These are phyloP conservation scores for Escarpia spicata DNA, from an alignment of 2,888 invertebrate genomes.

Conservation along the genomic window DNA sequence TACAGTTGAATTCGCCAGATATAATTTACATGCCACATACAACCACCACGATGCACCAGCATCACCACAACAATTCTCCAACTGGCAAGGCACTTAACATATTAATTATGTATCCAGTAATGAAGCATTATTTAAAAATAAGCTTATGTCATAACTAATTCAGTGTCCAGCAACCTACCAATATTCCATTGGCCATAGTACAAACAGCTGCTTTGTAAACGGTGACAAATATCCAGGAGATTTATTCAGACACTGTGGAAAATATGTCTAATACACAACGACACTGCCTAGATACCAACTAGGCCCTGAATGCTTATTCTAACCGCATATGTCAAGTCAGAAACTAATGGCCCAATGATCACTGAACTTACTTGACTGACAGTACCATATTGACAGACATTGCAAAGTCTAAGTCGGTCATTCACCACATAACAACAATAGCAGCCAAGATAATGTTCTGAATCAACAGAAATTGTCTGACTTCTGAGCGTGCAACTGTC, in stretches of 20 bases:
- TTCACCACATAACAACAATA: background rate
- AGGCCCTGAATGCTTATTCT: background rate
- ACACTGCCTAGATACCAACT: background rate
- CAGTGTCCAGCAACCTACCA: background rate
- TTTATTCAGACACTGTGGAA: background rate
- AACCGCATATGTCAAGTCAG: background rate
- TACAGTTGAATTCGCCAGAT: too few relatives aligned
- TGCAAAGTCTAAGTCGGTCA: background rate
- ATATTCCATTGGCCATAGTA: background rate
- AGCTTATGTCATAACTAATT: background rate
- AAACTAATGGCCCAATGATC: background rate
- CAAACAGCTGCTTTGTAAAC: background rate
- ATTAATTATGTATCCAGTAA: background rate
- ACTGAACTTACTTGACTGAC: background rate
- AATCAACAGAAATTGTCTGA: background rate
- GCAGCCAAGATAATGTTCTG: background rate
- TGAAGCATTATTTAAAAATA: background rate
- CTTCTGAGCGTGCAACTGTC: background rate
- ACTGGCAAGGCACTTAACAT: background rate
- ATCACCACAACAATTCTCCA: too few relatives aligned
- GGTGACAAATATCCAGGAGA: background rate
- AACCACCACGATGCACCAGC: too few relatives aligned
- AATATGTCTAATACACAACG: background rate
- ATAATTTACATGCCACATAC: too few relatives aligned
- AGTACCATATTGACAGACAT: background rate